Percentiles rank a stretch among this genome's conserved stretches.
phyloP scores from a whole-genome alignment of 2,113 vertebrate genomes.

The Pollachius pollachius region DNA sequence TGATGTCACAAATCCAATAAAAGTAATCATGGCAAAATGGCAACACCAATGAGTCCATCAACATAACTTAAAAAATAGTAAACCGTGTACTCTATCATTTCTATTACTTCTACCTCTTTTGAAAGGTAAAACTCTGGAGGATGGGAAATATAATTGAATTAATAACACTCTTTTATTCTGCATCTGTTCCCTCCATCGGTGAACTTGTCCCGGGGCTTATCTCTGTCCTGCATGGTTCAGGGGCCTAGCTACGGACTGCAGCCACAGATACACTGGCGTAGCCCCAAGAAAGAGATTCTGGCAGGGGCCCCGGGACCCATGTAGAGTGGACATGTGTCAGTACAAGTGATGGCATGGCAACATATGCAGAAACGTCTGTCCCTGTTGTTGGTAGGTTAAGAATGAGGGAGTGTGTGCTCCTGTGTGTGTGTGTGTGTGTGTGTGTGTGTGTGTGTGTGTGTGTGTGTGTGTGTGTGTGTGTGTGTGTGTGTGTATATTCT shows the following conservation, averaged over 20 bases:
- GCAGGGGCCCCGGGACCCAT: rapidly evolving
- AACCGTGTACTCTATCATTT: too few relatives aligned
- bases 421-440: not conserved
- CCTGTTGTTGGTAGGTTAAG: constrained; percentile 59
- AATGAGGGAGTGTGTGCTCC: not conserved
- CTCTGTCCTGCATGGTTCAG: constrained; percentile 30
- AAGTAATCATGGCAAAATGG: too few relatives aligned
- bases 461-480: too few relatives aligned
- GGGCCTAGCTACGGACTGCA: rapidly evolving
- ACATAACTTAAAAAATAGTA: too few relatives aligned
- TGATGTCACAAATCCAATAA: not conserved
- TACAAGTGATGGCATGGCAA: rapidly evolving
- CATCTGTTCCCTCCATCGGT: constrained; percentile 37
- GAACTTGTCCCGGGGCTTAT: not conserved
- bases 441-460: too few relatives aligned
- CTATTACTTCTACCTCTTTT: too few relatives aligned
- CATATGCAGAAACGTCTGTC: constrained; percentile 1
- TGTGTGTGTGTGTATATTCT: too few relatives aligned
- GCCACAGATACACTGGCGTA: constrained; percentile 32
- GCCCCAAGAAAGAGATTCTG: not conserved
- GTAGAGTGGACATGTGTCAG: constrained; percentile 57
- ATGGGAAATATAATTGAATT: too few relatives aligned
- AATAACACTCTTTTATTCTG: not conserved
- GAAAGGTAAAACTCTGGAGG: too few relatives aligned
- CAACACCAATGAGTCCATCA: too few relatives aligned